Evolutionary conservation across 2,888 invertebrate genomes (phyloP).

Genomic region (Frankliniella fusca): DNA sequence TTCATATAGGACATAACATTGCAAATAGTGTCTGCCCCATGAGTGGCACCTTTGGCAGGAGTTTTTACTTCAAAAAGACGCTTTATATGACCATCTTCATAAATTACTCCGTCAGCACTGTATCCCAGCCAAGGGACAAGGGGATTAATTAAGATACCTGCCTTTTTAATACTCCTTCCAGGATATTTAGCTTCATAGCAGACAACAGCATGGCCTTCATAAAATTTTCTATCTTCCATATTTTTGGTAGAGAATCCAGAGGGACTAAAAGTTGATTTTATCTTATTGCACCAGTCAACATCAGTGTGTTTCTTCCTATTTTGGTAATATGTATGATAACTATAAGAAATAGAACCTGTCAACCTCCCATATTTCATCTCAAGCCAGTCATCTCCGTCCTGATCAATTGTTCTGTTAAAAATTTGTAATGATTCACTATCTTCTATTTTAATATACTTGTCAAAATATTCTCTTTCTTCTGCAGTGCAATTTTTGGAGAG

Average conservation of each 20-base stretch:
- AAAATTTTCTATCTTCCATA: background rate
- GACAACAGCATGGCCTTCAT: background rate
- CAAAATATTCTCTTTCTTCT: background rate
- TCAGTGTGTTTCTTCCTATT: background rate
- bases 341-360: background rate
- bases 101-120: background rate
- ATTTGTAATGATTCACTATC: background rate
- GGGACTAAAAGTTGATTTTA: background rate
- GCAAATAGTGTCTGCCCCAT: background rate
- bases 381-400: background rate
- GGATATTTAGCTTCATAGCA: background rate
- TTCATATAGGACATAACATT: background rate
- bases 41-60: background rate
- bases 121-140: background rate
- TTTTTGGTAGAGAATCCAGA: background rate
- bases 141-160: background rate
- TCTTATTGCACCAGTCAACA: background rate
- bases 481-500: background rate
- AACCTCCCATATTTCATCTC: background rate
- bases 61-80: background rate
- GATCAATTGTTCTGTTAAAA: background rate
- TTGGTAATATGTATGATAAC: background rate
- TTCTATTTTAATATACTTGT: background rate
- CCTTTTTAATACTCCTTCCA: background rate
- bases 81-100: background rate